Evolutionary conservation across 2,113 vertebrate genomes (phyloP), one percentile per base, ranked within the genome.

Genomic region (Amia ocellicauda): DNA sequence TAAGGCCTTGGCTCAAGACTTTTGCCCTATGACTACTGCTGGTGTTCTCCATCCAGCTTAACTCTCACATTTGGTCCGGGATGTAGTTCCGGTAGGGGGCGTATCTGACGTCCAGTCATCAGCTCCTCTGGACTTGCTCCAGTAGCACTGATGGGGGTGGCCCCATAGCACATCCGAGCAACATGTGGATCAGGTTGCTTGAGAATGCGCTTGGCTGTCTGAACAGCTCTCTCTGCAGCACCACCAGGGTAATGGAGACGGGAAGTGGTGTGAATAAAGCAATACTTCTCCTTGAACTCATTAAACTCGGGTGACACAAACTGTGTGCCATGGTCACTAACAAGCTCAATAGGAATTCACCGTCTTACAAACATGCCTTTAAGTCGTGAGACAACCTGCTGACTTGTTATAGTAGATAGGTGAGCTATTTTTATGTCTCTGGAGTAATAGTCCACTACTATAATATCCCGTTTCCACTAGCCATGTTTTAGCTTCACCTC

Each of bases 181-280:
- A 64, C 19, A 5, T 53, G 49, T 24, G 49, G 55, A 36, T 64
- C 61, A 10, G 43, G 26, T n/a, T 70, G 67, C 52, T 60, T 60
- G 1, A 62, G 22, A 9, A 70, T 22, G 7, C 31, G 1, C 9
- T 69, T 69, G 17, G 54, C 53, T 3, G 47, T 63, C 8, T 36
- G 27, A 42, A 51, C 67, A 68, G 41, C 55, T 7, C 62, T 53
- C 41, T 69, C 57, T 3, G 13, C 57, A 0, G 49, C 55, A 20
- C 68, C 26, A 29, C 64, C 60, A 54, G 27, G 62, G 3, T 65
- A 19, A 1, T 51, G 22, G 1, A 61, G 67, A 9, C 62, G 59
- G 22, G 26, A 69, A 3, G 40, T 69, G 19, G 45, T 54, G 24
- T 60, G 68, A 9, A 2, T 20, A 53, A 53, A 36, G 16, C 22